phyloP scores from a whole-genome alignment of 2,797 vertebrate species.

The Galago senegalensis region DNA sequence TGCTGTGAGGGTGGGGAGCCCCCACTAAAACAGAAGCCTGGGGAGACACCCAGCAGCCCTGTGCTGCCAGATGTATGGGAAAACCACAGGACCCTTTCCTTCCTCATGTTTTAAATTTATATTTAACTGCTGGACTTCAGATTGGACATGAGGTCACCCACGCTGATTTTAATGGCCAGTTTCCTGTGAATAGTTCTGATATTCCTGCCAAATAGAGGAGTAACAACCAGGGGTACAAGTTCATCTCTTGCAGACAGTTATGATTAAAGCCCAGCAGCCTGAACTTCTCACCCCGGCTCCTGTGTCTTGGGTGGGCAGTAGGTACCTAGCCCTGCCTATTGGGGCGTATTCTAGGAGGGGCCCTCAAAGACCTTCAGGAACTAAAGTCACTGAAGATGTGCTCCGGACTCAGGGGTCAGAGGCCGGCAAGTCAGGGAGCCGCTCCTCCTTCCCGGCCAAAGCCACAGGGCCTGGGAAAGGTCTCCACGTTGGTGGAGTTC shows the following conservation, averaged over 20 bases:
- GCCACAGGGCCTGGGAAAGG: conserved; percentile 69
- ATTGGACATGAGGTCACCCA: not conserved
- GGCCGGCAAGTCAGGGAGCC: not conserved
- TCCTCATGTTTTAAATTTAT: not conserved
- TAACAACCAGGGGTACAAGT: conserved; percentile 69
- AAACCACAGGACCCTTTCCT: not conserved
- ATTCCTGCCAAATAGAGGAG: conserved; percentile 75
- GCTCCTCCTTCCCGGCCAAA: not conserved
- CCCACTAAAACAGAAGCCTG: not conserved
- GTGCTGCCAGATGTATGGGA: not conserved
- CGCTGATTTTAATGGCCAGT: not conserved
- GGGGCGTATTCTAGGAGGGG: conserved; percentile 62
- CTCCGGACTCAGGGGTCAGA: conserved; percentile 33
- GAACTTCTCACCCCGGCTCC: conserved; percentile 73
- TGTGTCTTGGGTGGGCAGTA: not conserved
- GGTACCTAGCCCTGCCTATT: conserved; percentile 65
- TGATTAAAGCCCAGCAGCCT: conserved; percentile 74
- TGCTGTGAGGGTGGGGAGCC: not conserved
- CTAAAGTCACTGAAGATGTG: conserved; percentile 46
- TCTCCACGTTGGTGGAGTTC: not conserved
- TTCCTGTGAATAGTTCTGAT: conserved; percentile 67
- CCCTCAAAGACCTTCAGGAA: conserved; percentile 40
- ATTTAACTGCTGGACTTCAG: not conserved
- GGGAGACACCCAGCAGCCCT: not conserved
- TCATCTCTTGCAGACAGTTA: conserved; percentile 72